These are phyloP conservation scores for Furcifer pardalis DNA, from an alignment of 2,797 vertebrate species.

Conservation along the genomic window DNA sequence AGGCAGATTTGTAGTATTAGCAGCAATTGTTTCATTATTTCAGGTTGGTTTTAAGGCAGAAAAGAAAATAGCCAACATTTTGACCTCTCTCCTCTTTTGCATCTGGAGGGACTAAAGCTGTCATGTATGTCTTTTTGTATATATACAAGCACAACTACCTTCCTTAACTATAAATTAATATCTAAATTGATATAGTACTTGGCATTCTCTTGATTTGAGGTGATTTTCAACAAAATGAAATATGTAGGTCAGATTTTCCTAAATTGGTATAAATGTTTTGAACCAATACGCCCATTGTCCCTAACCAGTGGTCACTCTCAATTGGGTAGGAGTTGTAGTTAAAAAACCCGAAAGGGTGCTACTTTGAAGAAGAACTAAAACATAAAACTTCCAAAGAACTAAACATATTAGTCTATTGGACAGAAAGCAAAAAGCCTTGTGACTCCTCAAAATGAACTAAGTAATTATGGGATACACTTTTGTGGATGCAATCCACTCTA, in stretches of 20 bases:
- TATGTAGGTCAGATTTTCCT: not conserved
- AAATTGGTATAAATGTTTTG: not conserved
- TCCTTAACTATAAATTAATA: not conserved
- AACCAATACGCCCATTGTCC: not conserved
- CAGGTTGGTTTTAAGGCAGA: not conserved
- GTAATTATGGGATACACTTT: not conserved
- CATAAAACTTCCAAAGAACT: not conserved
- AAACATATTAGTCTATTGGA: not conserved
- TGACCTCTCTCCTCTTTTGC: not conserved
- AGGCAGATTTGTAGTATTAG: not conserved
- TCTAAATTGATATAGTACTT: not conserved
- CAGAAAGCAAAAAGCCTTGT: not conserved
- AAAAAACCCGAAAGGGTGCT: not conserved
- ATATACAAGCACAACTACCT: not conserved
- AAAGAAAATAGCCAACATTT: not conserved
- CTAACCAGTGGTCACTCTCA: not conserved
- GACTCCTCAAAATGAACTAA: not conserved
- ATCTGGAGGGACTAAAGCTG: not conserved
- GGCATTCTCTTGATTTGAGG: not conserved
- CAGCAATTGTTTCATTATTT: too few species aligned
- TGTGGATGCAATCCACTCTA: not conserved
- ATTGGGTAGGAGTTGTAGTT: not conserved
- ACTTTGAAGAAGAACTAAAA: not conserved
- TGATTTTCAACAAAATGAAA: not conserved
- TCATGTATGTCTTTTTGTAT: too few species aligned